Percentiles rank a stretch among this genome's conserved stretches.
phyloP scores from a whole-genome alignment of 1,140 invertebrate genomes.

The Cyclina sinensis region DNA sequence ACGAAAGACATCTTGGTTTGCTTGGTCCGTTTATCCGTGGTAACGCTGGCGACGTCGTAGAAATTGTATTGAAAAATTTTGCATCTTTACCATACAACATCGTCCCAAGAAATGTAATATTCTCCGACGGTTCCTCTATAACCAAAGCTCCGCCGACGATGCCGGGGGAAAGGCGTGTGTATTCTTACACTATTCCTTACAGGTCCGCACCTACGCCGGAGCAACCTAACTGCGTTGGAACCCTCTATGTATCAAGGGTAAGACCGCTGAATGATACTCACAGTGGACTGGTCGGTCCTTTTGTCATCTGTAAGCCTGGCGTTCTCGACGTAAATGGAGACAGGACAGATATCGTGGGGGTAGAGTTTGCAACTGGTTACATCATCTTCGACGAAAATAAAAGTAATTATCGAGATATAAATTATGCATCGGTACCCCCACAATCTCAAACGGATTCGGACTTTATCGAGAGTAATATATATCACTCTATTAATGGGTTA shows the following conservation, averaged over 20 bases:
- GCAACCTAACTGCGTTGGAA: constrained; percentile 78
- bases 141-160: constrained; percentile 4
- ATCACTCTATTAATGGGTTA: constrained; percentile 78
- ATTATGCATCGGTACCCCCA: constrained; percentile 71
- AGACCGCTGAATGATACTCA: constrained; percentile 75
- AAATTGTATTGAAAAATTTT: constrained; percentile 68
- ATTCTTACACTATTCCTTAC: constrained; percentile 77
- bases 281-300: constrained; percentile 79
- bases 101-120: constrained; percentile 67
- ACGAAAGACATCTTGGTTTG: constrained; percentile 75
- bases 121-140: constrained; percentile 31
- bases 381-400: constrained; percentile 79
- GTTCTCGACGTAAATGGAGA: constrained; percentile 62
- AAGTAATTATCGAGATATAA: constrained; percentile 79
- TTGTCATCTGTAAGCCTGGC: constrained; percentile 76
- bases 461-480: constrained; percentile 77
- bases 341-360: constrained; percentile 68
- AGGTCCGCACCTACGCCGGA: constrained; percentile 74
- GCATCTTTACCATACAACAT: constrained; percentile 70
- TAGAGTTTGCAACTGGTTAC: constrained; percentile 79
- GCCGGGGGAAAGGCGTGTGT: constrained; percentile 62
- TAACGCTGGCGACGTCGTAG: constrained; percentile 76
- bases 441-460: not conserved
- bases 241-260: constrained; percentile 80
- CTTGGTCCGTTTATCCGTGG: constrained; percentile 79